Evolutionary conservation across 2,113 vertebrate species (phyloP).

Genomic region (Phrynosoma platyrhinos): DNA sequence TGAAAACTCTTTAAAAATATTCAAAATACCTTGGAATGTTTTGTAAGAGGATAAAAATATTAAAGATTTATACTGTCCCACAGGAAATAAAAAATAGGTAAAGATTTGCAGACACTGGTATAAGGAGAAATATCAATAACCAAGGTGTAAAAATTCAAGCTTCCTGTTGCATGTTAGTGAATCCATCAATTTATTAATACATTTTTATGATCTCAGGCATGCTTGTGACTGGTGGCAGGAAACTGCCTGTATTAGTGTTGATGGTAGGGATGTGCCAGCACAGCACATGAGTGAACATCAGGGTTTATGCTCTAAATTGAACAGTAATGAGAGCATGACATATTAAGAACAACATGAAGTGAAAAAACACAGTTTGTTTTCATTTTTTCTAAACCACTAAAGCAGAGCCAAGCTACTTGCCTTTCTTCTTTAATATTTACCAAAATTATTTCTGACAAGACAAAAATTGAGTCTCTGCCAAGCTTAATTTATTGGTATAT

Average conservation of each 20-base stretch:
- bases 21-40: too few relatives aligned
- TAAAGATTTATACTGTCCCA: too few relatives aligned
- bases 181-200: neutral
- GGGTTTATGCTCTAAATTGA: neutral
- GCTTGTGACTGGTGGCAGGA: neutral
- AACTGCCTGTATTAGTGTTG: neutral
- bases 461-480: conserved; percentile 36
- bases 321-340: neutral
- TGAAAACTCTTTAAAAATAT: too few relatives aligned
- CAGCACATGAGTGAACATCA: neutral
- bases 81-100: neutral
- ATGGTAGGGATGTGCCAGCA: neutral
- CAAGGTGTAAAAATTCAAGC: neutral
- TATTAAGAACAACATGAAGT: neutral
- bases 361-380: neutral
- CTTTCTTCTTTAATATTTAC: conserved; percentile 30
- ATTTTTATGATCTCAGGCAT: too few relatives aligned
- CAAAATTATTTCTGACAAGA: conserved; percentile 40
- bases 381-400: conserved; percentile 35
- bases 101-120: neutral
- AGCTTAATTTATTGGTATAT: conserved; percentile 47
- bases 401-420: conserved; percentile 22
- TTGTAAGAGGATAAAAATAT: too few relatives aligned
- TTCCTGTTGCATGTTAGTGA: neutral
- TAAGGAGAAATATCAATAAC: neutral